phyloP scores from a whole-genome alignment of 1,140 invertebrate species.

The Eulimnadia texana region DNA sequence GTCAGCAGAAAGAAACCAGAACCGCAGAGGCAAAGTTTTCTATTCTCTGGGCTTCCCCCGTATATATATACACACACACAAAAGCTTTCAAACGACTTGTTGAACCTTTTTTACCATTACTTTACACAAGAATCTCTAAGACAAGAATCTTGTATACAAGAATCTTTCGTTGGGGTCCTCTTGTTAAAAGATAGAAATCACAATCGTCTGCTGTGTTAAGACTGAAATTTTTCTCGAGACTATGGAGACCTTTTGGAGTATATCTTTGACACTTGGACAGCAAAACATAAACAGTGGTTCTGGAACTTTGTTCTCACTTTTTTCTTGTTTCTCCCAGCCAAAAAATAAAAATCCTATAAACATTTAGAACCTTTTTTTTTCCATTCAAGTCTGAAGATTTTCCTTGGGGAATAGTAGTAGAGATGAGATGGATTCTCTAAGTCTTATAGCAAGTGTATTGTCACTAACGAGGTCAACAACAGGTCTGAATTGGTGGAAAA shows the following conservation, averaged over 20 bases:
- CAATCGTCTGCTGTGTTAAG: neutral
- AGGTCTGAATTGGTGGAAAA: neutral
- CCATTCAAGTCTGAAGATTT: neutral
- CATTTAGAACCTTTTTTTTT: neutral
- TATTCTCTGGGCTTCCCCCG: neutral
- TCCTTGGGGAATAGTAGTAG: neutral
- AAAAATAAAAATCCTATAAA: neutral
- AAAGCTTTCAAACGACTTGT: neutral
- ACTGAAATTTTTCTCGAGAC: neutral
- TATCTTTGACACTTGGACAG: neutral
- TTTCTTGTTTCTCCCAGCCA: too few relatives aligned
- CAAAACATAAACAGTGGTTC: neutral
- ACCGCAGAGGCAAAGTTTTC: neutral
- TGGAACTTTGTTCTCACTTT: neutral
- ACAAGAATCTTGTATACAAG: too few relatives aligned
- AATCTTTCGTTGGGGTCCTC: neutral
- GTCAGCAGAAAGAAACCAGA: slow-evolving; percentile 1
- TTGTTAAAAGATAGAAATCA: neutral
- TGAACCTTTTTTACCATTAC: neutral
- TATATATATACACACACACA: neutral
- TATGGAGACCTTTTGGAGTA: neutral
- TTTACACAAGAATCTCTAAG: too few relatives aligned
- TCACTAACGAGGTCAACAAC: neutral
- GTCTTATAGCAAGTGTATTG: neutral
- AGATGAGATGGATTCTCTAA: neutral